These are phyloP conservation scores for Petrocephalus zakoni DNA, from an alignment of 2,113 vertebrate genomes.

Conservation along the genomic window DNA sequence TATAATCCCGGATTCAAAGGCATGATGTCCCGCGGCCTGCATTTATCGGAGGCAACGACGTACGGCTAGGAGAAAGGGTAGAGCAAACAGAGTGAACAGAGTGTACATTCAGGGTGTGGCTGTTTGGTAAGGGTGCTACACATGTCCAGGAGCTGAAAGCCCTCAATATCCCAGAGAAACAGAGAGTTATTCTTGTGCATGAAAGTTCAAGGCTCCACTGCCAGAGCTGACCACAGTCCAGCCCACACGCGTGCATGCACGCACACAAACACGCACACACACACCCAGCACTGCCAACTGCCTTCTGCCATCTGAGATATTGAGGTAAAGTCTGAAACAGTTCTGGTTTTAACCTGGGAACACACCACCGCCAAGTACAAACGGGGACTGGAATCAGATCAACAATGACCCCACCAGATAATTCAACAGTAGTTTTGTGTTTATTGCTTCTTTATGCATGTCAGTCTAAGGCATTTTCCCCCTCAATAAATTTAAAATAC, in stretches of 20 bases:
- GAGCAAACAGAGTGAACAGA: background rate
- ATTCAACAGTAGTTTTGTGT: background rate
- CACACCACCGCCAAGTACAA: background rate
- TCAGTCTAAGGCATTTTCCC: background rate
- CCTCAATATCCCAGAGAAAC: background rate
- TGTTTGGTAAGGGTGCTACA: conserved; percentile 8
- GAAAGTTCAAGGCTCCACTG: background rate
- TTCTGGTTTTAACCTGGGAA: background rate
- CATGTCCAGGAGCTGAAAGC: background rate
- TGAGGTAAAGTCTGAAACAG: background rate
- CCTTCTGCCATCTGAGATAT: background rate
- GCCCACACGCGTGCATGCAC: background rate
- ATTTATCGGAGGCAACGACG: background rate
- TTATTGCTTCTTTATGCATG: background rate
- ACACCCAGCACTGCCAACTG: background rate
- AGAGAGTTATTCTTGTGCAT: background rate
- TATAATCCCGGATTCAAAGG: background rate
- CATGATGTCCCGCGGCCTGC: background rate
- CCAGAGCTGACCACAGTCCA: background rate
- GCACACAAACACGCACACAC: background rate
- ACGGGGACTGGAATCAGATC: background rate
- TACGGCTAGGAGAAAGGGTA: background rate
- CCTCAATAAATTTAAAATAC: background rate
- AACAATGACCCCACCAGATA: background rate
- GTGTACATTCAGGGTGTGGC: conserved; percentile 11